Base-by-base conservation (phyloP, 2,888 invertebrate species). In the Hypselothyrea guttata region DNA sequence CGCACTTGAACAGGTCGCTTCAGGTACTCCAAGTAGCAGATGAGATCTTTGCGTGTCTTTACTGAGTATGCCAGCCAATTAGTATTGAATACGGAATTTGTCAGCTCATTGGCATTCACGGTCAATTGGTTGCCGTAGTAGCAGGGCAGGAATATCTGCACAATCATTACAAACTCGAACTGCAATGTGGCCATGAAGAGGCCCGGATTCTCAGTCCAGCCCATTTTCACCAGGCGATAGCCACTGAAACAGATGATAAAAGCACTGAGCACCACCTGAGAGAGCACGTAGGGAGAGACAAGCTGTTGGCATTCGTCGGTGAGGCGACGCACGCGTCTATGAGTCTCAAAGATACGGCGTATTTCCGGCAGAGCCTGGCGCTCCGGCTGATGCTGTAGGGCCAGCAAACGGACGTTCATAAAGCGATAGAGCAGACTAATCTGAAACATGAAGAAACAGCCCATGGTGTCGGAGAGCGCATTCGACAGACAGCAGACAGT, bases 111-210 rank as follows among this genome's bases (percentile, higher is more conserved):
- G 33, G 87, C 85, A 40, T 86, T 67, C 0, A 77, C 4, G 11
- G 83, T 88, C 1, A 89, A 34, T 56, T 88, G 79, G 45, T 88
- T 86, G 38, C 78, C 88, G 57, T 81, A 88, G 42, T 86, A 86
- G 47, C 88, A 89, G 49, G 89, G 88, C 30, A 89, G 52, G 49
- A 76, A 88, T 30, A 89, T 88, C 66, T 89, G 76, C 4, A 86
- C 37, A 7, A 78, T 61, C 86, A 89, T 88, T 1, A 85, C 71
- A 9, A 62, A 51, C 4, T 79, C 40, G 33, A 82, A 88, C 38
- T 83, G 81, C 1, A 77, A 11, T 9, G 67, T 84, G 27, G 71
- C 64, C 2, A 74, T 22, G n/a, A 85, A 73, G n/a, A 66, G 51
- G 0, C 71, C 75, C 0, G 73, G 56, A 12, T 69, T 72, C 16